A percentile compares a stretch with the other conserved stretches of the same genome.
Conservation (phyloP, 2,888 invertebrate species). For the Agriotes lineatus region DNA sequence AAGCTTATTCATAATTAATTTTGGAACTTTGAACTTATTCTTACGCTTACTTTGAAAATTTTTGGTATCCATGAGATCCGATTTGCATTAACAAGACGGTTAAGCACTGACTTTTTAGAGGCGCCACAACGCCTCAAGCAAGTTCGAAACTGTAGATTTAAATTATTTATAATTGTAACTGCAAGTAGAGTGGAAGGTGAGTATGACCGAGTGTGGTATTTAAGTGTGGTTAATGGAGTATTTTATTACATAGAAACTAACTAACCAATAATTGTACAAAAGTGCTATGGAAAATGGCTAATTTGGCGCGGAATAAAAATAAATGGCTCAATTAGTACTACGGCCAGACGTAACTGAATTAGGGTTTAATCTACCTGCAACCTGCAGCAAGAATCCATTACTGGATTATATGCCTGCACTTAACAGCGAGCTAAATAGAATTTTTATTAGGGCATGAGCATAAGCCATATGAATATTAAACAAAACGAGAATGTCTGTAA, state of each 20-base stretch:
- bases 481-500: too few relatives aligned
- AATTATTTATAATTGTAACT: not conserved
- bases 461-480: too few relatives aligned
- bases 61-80: not conserved
- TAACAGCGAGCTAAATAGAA: too few relatives aligned
- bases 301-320: too few relatives aligned
- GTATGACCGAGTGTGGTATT: not conserved
- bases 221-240: conserved; percentile 9
- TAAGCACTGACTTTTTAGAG: too few relatives aligned
- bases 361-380: too few relatives aligned
- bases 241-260: conserved; percentile 4
- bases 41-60: not conserved
- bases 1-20: conserved; percentile 17
- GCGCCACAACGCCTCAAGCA: too few relatives aligned
- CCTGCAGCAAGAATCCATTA: too few relatives aligned
- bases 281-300: conserved; percentile 4
- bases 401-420: too few relatives aligned
- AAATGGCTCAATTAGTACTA: too few relatives aligned
- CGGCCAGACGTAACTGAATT: too few relatives aligned
- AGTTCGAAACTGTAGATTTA: not conserved
- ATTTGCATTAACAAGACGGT: not conserved
- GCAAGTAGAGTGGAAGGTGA: not conserved
- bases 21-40: not conserved
- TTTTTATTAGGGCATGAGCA: too few relatives aligned
- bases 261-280: not conserved